Evolutionary conservation across 1,140 invertebrate species (phyloP).

Genomic region (Coptotermes formosanus): DNA sequence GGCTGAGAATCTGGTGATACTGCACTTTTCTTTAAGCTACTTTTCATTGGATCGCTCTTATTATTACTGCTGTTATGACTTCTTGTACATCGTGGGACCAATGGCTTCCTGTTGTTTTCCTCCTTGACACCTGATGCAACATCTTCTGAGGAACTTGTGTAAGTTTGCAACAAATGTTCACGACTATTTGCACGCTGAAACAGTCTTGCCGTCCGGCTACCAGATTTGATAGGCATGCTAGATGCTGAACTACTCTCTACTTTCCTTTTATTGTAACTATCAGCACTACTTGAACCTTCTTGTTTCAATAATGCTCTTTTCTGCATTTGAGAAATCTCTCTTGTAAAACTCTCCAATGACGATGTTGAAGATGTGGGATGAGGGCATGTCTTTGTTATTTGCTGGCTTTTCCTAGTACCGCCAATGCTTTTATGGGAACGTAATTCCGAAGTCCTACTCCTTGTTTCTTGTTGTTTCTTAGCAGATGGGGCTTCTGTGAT

Average conservation of each 20-base stretch:
- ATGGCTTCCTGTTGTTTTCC: slow-evolving; percentile 25
- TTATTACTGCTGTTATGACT: neutral
- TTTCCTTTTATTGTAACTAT: slow-evolving; percentile 36
- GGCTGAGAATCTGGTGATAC: neutral
- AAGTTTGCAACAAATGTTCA: slow-evolving; percentile 47
- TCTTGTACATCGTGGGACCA: slow-evolving; percentile 3
- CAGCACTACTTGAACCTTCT: slow-evolving; percentile 22
- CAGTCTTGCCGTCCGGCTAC: slow-evolving; percentile 46
- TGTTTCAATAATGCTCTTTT: neutral
- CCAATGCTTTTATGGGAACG: slow-evolving; percentile 34
- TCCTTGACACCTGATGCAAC: slow-evolving; percentile 44
- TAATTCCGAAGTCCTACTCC: slow-evolving; percentile 22
- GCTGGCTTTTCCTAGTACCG: slow-evolving; percentile 31
- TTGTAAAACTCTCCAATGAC: slow-evolving; percentile 47
- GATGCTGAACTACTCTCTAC: slow-evolving; percentile 37
- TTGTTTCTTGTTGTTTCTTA: slow-evolving; percentile 40
- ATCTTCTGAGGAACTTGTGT: slow-evolving; percentile 54
- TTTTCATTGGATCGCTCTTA: neutral
- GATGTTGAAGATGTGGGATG: slow-evolving; percentile 46
- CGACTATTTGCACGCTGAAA: slow-evolving; percentile 51
- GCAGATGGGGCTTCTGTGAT: slow-evolving; percentile 50
- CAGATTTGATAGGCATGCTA: slow-evolving; percentile 36
- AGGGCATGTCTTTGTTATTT: neutral
- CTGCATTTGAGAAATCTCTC: slow-evolving; percentile 31
- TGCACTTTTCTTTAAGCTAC: neutral